Percentiles rank a stretch among this genome's conserved stretches.
These are phyloP conservation scores for Cabera pusaria DNA, from an alignment of 2,888 invertebrate genomes.

Conservation along the genomic window DNA sequence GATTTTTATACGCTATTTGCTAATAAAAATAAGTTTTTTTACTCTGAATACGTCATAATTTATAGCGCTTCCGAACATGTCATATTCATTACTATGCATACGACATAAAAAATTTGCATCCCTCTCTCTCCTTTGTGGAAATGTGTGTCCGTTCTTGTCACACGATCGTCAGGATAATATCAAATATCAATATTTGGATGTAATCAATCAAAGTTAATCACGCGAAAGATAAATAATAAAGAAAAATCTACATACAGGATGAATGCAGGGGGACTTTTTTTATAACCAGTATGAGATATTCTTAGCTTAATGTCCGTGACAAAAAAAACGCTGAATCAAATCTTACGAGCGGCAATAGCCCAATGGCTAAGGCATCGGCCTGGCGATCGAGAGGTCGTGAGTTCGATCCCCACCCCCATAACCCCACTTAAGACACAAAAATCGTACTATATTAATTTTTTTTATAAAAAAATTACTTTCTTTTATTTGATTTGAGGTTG, in stretches of 20 bases:
- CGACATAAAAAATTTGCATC: constrained; percentile 39
- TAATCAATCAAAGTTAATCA: constrained; percentile 83
- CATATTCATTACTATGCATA: constrained; percentile 55
- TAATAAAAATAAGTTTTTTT: constrained; percentile 21
- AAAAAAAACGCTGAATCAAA: too few species aligned
- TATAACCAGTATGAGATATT: too few species aligned
- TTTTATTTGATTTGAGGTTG: too few species aligned
- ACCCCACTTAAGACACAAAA: too few species aligned
- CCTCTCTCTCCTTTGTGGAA: constrained; percentile 32
- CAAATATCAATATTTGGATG: constrained; percentile 80
- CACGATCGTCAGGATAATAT: constrained; percentile 55
- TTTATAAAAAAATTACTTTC: too few species aligned
- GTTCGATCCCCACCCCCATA: too few species aligned
- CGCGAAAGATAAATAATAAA: constrained; percentile 81
- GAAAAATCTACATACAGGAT: constrained; percentile 75
- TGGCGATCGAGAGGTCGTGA: too few species aligned
- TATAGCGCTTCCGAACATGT: constrained; percentile 50
- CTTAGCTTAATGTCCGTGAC: too few species aligned
- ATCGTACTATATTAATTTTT: too few species aligned
- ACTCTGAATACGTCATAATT: constrained; percentile 27
- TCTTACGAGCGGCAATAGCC: too few species aligned
- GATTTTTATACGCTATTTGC: constrained; percentile 12
- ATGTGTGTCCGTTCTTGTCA: constrained; percentile 43
- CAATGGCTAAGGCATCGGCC: too few species aligned
- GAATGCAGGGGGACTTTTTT: too few species aligned